Conservation (phyloP, 2,113 vertebrate genomes). For the Colossoma macropomum region DNA sequence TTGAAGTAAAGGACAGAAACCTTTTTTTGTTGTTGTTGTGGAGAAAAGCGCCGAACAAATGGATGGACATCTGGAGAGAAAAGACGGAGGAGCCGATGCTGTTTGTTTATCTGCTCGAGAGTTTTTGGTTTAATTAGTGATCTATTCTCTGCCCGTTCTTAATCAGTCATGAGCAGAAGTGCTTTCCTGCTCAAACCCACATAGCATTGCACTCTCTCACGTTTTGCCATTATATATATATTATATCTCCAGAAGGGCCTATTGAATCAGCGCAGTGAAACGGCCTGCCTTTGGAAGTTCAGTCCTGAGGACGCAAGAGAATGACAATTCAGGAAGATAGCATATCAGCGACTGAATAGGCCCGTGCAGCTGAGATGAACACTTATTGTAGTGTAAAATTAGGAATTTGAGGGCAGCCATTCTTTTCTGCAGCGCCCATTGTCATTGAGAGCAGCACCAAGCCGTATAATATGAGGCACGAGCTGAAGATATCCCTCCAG, state of each 20-base stretch:
- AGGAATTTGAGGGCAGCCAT: constrained; percentile 27
- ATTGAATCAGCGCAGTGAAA: background rate
- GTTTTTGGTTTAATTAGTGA: constrained; percentile 44
- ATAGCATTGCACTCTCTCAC: background rate
- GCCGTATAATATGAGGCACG: constrained; percentile 15
- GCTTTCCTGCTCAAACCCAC: constrained; percentile 8
- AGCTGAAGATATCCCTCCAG: constrained; percentile 18
- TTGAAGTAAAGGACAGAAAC: constrained; percentile 35
- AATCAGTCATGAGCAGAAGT: constrained; percentile 27
- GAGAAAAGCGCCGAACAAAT: constrained; percentile 41
- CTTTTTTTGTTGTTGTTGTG: constrained; percentile 22
- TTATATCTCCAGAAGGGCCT: background rate
- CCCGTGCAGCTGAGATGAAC: constrained; percentile 14
- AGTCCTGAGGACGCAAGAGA: constrained; percentile 6
- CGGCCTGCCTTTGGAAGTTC: background rate
- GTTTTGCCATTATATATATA: constrained; percentile 10
- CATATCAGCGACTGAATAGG: constrained; percentile 17
- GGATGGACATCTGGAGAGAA: constrained; percentile 35
- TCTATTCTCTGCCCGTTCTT: constrained; percentile 28
- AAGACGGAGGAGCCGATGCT: constrained; percentile 18
- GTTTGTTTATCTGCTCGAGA: constrained; percentile 42
- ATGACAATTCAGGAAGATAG: background rate
- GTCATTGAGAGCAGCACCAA: background rate
- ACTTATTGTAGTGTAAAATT: constrained; percentile 29
- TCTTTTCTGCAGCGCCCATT: constrained; percentile 14